phyloP scores from a whole-genome alignment of 2,888 invertebrate species.

The Xylocampa areola region DNA sequence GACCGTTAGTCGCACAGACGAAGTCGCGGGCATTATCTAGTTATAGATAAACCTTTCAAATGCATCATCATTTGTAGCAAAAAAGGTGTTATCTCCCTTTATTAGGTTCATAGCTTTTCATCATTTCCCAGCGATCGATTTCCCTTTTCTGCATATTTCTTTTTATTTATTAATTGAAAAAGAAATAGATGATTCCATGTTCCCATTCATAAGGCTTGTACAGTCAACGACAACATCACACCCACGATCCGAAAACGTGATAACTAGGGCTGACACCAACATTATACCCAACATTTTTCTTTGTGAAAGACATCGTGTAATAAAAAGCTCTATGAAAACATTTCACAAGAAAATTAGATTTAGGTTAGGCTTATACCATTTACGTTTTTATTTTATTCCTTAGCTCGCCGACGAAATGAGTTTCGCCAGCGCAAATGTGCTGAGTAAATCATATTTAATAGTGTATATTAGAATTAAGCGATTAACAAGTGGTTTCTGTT shows the following conservation, averaged over 20 bases:
- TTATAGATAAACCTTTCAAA: no score
- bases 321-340: slow-evolving; percentile 20
- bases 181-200: background rate
- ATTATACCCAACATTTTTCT: slow-evolving; percentile 10
- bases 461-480: slow-evolving; percentile 4
- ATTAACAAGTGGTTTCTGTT: background rate
- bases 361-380: slow-evolving; percentile 12
- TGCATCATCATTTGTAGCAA: no score
- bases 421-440: background rate
- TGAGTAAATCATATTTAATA: slow-evolving; percentile 15
- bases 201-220: background rate
- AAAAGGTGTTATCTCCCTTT: no score
- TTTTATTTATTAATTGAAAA: no score
- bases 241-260: background rate
- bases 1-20: no score
- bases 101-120: no score
- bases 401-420: background rate
- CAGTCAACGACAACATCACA: background rate
- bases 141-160: no score
- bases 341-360: slow-evolving; percentile 28
- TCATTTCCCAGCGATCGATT: no score
- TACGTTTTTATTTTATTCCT: slow-evolving; percentile 2
- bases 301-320: background rate
- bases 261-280: slow-evolving; percentile 4
- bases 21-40: no score